These are phyloP conservation scores for Sycophila sp. DNA, from an alignment of 1,140 invertebrate species.

Conservation along the genomic window DNA sequence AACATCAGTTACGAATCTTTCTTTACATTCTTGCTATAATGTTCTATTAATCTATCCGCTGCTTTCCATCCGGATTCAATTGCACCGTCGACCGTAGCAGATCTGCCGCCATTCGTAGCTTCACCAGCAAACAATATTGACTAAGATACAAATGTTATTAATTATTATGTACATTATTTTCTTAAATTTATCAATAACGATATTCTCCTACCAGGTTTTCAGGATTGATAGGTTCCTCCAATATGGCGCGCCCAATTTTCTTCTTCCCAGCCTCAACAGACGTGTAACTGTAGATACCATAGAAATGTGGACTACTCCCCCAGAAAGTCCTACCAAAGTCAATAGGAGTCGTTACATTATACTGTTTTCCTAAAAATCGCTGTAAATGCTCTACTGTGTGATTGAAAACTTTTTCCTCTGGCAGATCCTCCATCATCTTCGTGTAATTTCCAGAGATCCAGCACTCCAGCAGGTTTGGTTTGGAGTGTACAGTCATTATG, in stretches of 20 bases:
- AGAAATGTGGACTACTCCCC: constrained; percentile 73
- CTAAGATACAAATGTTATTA: constrained; percentile 30
- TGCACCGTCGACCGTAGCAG: constrained; percentile 81
- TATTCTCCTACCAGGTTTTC: constrained; percentile 8
- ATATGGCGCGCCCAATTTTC: constrained; percentile 20
- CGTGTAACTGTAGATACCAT: constrained; percentile 76
- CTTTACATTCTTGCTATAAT: constrained; percentile 45
- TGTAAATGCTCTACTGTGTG: constrained; percentile 59
- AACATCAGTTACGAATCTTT: no score
- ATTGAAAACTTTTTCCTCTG: constrained; percentile 61
- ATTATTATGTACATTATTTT: constrained; percentile 29
- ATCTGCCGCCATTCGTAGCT: constrained; percentile 72
- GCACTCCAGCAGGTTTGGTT: constrained; percentile 72
- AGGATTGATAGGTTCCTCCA: constrained; percentile 41
- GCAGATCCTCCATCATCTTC: constrained; percentile 67
- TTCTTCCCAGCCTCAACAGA: constrained; percentile 61
- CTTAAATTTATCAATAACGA: neutral
- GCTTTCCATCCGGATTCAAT: constrained; percentile 79
- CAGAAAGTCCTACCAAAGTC: constrained; percentile 70
- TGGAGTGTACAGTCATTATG: constrained; percentile 71
- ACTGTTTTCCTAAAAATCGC: constrained; percentile 59
- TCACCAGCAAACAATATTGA: constrained; percentile 74
- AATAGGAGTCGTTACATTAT: constrained; percentile 64
- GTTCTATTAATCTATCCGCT: constrained; percentile 69
- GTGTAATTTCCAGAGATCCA: constrained; percentile 69